Conservation (phyloP, 2,797 vertebrate genomes). For the Erpetoichthys calabaricus region DNA sequence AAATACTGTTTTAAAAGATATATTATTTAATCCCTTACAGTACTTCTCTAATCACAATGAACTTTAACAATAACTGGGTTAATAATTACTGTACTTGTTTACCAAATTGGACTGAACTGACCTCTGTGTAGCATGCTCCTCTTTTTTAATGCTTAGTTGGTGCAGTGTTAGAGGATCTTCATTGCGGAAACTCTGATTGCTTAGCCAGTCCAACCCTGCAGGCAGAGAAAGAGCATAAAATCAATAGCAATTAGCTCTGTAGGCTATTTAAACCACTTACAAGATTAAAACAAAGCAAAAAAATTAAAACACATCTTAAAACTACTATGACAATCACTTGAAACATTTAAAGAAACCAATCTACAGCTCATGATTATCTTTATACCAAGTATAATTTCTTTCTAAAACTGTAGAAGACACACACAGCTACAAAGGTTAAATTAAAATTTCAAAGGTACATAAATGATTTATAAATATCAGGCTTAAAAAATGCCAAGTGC, state of each 20-base stretch:
- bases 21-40: no score
- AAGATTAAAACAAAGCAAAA: slow-evolving; percentile 12
- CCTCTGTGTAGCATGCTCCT: slow-evolving; percentile 17
- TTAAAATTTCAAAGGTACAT: no score
- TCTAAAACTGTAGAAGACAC: no score
- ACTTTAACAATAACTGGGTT: no score
- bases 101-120: slow-evolving; percentile 11
- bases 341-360: slow-evolving; percentile 8
- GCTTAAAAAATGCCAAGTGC: no score
- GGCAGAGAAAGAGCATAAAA: slow-evolving; percentile 8
- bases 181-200: slow-evolving; percentile 70
- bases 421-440: no score
- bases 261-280: slow-evolving; percentile 20
- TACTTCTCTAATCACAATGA: no score
- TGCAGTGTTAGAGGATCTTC: slow-evolving; percentile 55
- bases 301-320: background rate
- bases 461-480: no score
- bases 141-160: slow-evolving; percentile 32
- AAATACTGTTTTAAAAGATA: no score
- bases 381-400: slow-evolving; percentile 13
- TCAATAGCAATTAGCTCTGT: slow-evolving; percentile 15
- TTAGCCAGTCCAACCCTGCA: slow-evolving; percentile 18
- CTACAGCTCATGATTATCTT: slow-evolving; percentile 17
- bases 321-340: slow-evolving; percentile 6
- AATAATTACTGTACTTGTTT: background rate